Base-by-base conservation (phyloP, 2,888 invertebrate genomes). In the Petrolisthes cinctipes region DNA sequence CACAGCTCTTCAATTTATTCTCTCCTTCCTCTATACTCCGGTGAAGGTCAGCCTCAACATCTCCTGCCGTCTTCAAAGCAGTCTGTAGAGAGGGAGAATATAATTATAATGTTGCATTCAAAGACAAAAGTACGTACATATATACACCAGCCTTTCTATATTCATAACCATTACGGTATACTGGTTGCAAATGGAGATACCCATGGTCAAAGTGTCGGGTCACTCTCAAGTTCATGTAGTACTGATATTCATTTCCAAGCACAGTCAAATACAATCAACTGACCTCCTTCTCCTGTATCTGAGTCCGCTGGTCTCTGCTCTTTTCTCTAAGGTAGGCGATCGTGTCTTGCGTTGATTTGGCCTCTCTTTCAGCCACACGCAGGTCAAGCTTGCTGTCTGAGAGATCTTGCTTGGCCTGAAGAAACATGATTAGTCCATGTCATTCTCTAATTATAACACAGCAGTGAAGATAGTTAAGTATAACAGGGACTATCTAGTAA, bases 351-450 rank as follows among this genome's bases (percentile, higher is more conserved):
- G 94, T 93, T 4, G 94, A 93, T 91, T 95, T 95, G 84, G 94
- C 93, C 91, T 95, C 95, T 0, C 95, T 93, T 56, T 94, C 93
- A 0, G 94, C 93, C 88, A 95, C 94, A 90, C 95, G 94, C 91
- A 95, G 94, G 91, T 96, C 95, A 79, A 95, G 92, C 91, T 95
- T 94, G 0, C 94, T 93, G 91, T 95, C 95, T 0, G 94, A 94
- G 0, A 95, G 91, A 91, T 95, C 95, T 91, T 95, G 95, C 91
- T 96, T 95, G 75, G 90, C 91, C 92, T 92, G 86, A 1, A 90
- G 80, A 84, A 83, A 89, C 37, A 37, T 37, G 37, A 37, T 37
- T 37, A 37, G 2, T 37, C 37, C 37, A 37, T 37, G 37, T 37
- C 37, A 37, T 37, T 37, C 37, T 37, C 37, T 37, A 37, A 37